Conservation (phyloP, 2,888 invertebrate species). For the Dicranocentrus wangi region DNA sequence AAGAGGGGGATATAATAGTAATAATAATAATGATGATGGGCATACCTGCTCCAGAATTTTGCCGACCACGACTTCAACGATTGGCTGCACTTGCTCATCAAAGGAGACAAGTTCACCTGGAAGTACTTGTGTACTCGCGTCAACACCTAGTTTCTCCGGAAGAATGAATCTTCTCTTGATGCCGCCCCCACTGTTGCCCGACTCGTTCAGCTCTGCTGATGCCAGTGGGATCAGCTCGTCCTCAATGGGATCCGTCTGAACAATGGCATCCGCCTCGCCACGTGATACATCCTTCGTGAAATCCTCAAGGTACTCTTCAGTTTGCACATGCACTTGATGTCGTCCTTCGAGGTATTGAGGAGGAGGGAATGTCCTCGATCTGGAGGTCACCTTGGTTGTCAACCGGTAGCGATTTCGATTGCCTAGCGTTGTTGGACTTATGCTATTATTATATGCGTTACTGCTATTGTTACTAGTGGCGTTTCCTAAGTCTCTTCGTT, state of each 20-base stretch:
- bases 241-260: slow-evolving; percentile 70
- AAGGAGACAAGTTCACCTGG: slow-evolving; percentile 94
- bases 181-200: not conserved
- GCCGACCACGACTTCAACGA: slow-evolving; percentile 90
- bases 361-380: slow-evolving; percentile 77
- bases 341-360: slow-evolving; percentile 81
- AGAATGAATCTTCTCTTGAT: slow-evolving; percentile 79
- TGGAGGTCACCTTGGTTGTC: slow-evolving; percentile 61
- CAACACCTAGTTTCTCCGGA: slow-evolving; percentile 86
- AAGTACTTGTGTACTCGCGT: slow-evolving; percentile 88
- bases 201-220: slow-evolving; percentile 6
- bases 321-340: slow-evolving; percentile 90
- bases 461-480: not conserved
- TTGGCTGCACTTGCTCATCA: slow-evolving; percentile 91
- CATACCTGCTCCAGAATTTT: slow-evolving; percentile 91
- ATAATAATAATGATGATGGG: no score
- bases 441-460: slow-evolving; percentile 11
- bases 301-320: slow-evolving; percentile 91
- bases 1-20: no score
- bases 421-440: slow-evolving; percentile 22
- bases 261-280: slow-evolving; percentile 67
- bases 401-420: slow-evolving; percentile 58
- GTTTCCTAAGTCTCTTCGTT: slow-evolving; percentile 35
- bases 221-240: slow-evolving; percentile 24
- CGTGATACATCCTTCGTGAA: slow-evolving; percentile 49